Evolutionary conservation across 2,113 vertebrate species (phyloP).

Genomic region (Theristicus caerulescens): DNA sequence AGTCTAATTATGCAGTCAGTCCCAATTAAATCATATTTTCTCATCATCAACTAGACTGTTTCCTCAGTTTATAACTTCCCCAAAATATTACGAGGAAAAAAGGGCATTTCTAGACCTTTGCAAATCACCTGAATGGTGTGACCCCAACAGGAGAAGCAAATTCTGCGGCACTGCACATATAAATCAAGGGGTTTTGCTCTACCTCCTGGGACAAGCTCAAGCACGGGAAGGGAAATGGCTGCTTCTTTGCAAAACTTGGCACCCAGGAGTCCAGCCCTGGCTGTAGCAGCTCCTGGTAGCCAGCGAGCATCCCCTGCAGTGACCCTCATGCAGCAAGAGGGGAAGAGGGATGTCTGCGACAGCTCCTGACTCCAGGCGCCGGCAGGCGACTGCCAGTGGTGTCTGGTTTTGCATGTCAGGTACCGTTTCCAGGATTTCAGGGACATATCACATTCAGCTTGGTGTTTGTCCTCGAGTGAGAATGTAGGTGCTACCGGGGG

Average conservation of each 20-base stretch:
- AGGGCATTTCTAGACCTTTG: neutral
- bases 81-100: neutral
- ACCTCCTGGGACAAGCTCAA: neutral
- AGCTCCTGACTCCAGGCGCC: neutral
- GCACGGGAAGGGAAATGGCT: rapidly evolving
- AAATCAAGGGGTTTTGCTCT: rapidly evolving
- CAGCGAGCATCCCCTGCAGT: rapidly evolving
- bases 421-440: neutral
- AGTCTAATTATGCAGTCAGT: neutral
- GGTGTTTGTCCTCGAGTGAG: neutral
- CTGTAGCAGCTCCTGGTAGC: neutral
- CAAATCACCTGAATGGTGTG: neutral
- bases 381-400: rapidly evolving
- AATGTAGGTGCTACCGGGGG: neutral
- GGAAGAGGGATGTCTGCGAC: neutral
- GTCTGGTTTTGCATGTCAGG: neutral
- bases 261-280: neutral
- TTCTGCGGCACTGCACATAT: neutral
- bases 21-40: neutral
- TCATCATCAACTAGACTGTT: neutral
- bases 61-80: neutral
- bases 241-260: neutral
- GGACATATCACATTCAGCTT: neutral
- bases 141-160: neutral
- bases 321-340: rapidly evolving